A percentile compares a stretch with the other conserved stretches of the same genome.
Evolutionary conservation across 2,888 invertebrate genomes (phyloP).

Genomic region (Anorthoa munda): DNA sequence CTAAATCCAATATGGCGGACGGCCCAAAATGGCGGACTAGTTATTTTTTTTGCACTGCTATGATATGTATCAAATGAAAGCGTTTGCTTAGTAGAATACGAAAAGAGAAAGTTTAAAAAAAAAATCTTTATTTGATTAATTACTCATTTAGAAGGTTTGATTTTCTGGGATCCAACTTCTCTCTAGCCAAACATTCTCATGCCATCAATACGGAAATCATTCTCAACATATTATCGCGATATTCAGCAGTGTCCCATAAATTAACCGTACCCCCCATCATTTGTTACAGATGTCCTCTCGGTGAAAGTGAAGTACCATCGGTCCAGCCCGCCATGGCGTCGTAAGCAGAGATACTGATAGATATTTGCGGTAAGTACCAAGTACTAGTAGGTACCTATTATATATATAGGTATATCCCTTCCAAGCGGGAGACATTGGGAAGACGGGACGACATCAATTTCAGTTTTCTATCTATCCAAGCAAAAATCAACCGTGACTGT

Average conservation of each 20-base stretch:
- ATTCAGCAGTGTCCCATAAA: slow-evolving; percentile 19
- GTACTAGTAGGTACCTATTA: slow-evolving; percentile 43
- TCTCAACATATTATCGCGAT: neutral
- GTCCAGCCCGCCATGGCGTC: slow-evolving; percentile 76
- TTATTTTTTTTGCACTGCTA: no score
- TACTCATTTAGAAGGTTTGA: no score
- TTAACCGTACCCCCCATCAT: slow-evolving; percentile 49
- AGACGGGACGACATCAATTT: slow-evolving; percentile 47
- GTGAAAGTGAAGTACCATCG: slow-evolving; percentile 76
- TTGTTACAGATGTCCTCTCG: slow-evolving; percentile 83
- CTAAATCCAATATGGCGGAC: no score
- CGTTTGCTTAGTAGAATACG: no score
- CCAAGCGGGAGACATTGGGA: slow-evolving; percentile 48
- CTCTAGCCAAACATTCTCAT: neutral
- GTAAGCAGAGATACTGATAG: slow-evolving; percentile 71
- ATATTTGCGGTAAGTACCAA: slow-evolving; percentile 74
- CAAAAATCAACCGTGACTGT: slow-evolving; percentile 6
- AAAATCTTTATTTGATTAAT: no score
- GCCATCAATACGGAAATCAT: neutral
- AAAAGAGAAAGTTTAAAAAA: no score
- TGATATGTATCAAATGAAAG: no score
- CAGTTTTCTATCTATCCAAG: slow-evolving; percentile 10
- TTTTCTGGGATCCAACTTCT: neutral
- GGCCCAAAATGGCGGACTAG: no score
- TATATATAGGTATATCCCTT: slow-evolving; percentile 32